A percentile compares a stretch with the other conserved stretches of the same genome.
Evolutionary conservation across 2,113 vertebrate species (phyloP).

Genomic region (Eubucco bourcierii): DNA sequence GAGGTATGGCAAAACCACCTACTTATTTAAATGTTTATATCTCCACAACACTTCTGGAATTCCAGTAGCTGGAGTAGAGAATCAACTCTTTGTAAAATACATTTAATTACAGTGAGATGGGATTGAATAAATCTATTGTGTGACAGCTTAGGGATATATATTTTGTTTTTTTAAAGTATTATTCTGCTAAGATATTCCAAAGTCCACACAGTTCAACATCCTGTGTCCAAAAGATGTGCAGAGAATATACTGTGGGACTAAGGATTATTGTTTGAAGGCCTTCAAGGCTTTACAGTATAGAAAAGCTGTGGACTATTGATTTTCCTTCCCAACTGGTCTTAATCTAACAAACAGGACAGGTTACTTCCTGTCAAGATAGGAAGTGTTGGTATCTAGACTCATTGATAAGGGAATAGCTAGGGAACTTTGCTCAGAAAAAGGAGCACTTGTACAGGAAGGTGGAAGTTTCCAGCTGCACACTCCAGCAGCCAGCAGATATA

Average conservation of each 20-base stretch:
- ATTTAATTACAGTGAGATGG: not conserved
- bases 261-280: not conserved
- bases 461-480: not conserved
- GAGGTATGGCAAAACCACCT: not conserved
- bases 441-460: not conserved
- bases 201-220: not conserved
- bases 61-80: not conserved
- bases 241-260: not conserved
- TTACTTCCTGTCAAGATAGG: not conserved
- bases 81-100: not conserved
- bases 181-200: not conserved
- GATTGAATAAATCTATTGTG: not conserved
- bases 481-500: not conserved
- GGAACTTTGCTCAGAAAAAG: not conserved
- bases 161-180: not conserved
- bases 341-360: not conserved
- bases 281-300: not conserved
- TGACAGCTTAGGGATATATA: not conserved
- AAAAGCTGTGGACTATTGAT: not conserved
- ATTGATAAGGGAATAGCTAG: not conserved
- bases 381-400: not conserved
- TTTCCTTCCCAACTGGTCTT: not conserved
- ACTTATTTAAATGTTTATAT: not conserved
- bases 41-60: not conserved
- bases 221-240: not conserved